A percentile compares a stretch with the other conserved stretches of the same genome.
Evolutionary conservation across 2,797 vertebrate genomes (phyloP).

Genomic region (Brachyalestes nurse): DNA sequence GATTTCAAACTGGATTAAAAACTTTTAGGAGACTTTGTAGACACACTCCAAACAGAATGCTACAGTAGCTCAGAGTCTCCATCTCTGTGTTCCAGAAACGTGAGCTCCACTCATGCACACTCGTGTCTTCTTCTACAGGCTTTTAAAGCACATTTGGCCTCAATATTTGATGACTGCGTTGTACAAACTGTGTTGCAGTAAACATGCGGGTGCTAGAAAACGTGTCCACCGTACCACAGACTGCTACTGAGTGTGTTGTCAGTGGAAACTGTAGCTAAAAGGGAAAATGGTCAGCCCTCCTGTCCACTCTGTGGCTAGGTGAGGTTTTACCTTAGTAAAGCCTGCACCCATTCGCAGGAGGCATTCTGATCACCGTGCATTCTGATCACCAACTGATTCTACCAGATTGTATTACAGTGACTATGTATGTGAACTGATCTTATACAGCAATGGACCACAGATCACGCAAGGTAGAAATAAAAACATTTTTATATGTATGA

Average conservation of each 20-base stretch:
- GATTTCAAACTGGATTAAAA: slow-evolving; percentile 2
- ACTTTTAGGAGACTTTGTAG: slow-evolving; percentile 19
- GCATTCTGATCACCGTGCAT: not conserved
- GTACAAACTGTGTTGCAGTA: not conserved
- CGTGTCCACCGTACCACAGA: slow-evolving; percentile 29
- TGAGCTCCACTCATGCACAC: slow-evolving; percentile 5
- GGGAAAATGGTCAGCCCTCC: slow-evolving; percentile 1
- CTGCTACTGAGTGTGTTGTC: slow-evolving; percentile 11
- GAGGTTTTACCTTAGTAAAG: slow-evolving; percentile 2
- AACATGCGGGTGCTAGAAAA: not conserved
- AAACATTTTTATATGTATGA: no score
- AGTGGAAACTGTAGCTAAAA: slow-evolving; percentile 22
- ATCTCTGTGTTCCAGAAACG: not conserved
- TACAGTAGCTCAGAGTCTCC: not conserved
- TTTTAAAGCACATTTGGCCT: slow-evolving; percentile 35
- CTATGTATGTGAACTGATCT: not conserved
- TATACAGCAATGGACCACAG: not conserved
- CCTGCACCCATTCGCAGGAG: not conserved
- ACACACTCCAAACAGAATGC: slow-evolving; percentile 35
- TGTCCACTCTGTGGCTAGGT: not conserved
- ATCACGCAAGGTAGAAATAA: no score
- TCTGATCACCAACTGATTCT: slow-evolving; percentile 19
- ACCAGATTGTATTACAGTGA: not conserved
- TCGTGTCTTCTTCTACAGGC: not conserved
- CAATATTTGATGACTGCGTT: slow-evolving; percentile 24